These are phyloP conservation scores for Sarcophaga carnaria DNA, from an alignment of 2,888 invertebrate species.

Conservation along the genomic window DNA sequence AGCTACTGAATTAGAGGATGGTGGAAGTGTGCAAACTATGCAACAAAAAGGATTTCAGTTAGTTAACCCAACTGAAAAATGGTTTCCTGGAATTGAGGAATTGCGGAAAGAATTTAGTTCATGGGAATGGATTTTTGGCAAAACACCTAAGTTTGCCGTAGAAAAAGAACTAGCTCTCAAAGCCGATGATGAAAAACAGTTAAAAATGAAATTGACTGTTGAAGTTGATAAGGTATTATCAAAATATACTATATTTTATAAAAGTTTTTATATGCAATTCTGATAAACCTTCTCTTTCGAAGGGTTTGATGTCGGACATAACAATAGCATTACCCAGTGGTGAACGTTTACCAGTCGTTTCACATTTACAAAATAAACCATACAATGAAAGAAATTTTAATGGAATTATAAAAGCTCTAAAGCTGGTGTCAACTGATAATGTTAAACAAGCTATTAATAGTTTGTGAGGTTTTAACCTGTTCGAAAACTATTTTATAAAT, in stretches of 20 bases:
- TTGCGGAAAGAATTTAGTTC: slow-evolving; percentile 87
- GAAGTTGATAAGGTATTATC: slow-evolving; percentile 81
- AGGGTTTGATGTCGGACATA: slow-evolving; percentile 81
- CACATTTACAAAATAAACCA: slow-evolving; percentile 78
- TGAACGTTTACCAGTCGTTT: slow-evolving; percentile 80
- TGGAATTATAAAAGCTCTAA: slow-evolving; percentile 79
- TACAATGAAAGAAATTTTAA: slow-evolving; percentile 81
- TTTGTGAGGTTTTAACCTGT: slow-evolving; percentile 71
- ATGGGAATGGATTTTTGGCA: slow-evolving; percentile 95
- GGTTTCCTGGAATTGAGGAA: slow-evolving; percentile 92
- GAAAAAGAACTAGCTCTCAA: slow-evolving; percentile 80
- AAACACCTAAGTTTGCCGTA: slow-evolving; percentile 92
- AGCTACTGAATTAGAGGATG: slow-evolving; percentile 86
- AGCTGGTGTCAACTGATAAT: slow-evolving; percentile 81
- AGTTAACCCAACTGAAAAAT: slow-evolving; percentile 92
- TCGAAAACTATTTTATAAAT: too few relatives aligned
- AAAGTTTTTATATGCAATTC: slow-evolving; percentile 10
- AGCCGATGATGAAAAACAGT: slow-evolving; percentile 82
- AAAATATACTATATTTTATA: background rate
- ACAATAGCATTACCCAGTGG: slow-evolving; percentile 78
- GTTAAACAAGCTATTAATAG: slow-evolving; percentile 82
- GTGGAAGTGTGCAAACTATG: slow-evolving; percentile 87
- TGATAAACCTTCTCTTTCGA: slow-evolving; percentile 13
- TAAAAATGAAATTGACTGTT: slow-evolving; percentile 85
- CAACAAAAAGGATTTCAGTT: slow-evolving; percentile 92